Conservation (phyloP, 2,888 invertebrate species). For the Drosophila tanythrix region DNA sequence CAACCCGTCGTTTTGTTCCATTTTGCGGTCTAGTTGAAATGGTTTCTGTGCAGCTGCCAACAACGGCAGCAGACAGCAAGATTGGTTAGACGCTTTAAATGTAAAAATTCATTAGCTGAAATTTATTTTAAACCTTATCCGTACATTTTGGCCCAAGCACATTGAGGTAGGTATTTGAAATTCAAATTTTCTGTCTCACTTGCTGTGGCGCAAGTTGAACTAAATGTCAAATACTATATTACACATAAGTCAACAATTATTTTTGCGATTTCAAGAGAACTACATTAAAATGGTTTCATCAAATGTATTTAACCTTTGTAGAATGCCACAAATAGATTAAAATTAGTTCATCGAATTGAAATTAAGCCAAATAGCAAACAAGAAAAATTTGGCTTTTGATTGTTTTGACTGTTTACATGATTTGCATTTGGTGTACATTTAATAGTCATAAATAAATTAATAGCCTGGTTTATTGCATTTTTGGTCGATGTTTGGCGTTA, state of each 20-base stretch:
- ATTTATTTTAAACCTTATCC: constrained; percentile 23
- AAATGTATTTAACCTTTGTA: background rate
- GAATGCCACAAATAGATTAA: background rate
- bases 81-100: constrained; percentile 19
- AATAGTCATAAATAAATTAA: constrained; percentile 79
- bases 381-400: constrained; percentile 5
- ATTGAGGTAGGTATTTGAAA: constrained; percentile 31
- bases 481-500: constrained; percentile 26
- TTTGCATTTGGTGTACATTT: constrained; percentile 57
- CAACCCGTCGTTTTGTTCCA: background rate
- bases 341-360: constrained; percentile 4
- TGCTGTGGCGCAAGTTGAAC: background rate
- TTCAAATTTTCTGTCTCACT: constrained; percentile 12
- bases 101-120: constrained; percentile 46
- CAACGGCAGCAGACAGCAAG: constrained; percentile 20
- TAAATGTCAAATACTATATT: constrained; percentile 23
- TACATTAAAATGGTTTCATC: background rate
- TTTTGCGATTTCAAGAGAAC: background rate
- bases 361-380: background rate
- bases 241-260: background rate
- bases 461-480: constrained; percentile 65
- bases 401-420: constrained; percentile 32
- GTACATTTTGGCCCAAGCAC: constrained; percentile 9
- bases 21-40: constrained; percentile 23
- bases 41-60: constrained; percentile 21